phyloP scores from a whole-genome alignment of 2,888 invertebrate genomes.

The Chromoteleia sp. region DNA sequence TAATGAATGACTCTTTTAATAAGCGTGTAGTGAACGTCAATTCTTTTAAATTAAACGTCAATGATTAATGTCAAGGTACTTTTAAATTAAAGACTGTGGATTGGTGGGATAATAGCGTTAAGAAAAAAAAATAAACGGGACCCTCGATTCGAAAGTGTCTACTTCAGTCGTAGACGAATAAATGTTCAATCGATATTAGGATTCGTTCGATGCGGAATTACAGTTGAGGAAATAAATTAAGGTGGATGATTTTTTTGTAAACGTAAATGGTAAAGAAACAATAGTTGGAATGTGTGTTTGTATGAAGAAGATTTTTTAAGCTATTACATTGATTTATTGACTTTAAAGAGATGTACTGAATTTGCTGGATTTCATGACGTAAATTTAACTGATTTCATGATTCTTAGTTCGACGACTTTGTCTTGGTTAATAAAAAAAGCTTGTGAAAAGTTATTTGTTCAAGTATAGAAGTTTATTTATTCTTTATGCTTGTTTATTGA shows the following conservation, averaged over 20 bases:
- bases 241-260: neutral
- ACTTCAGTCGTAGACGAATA: neutral
- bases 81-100: neutral
- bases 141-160: neutral
- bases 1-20: neutral
- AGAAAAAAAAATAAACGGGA: neutral
- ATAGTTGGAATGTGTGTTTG: no score
- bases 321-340: no score
- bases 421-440: no score
- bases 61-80: neutral
- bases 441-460: neutral
- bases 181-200: constrained; percentile 14
- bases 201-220: neutral
- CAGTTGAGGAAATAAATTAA: neutral
- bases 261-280: neutral
- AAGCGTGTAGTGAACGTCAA: neutral
- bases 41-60: no score
- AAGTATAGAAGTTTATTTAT: neutral
- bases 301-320: no score
- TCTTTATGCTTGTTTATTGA: neutral
- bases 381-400: neutral
- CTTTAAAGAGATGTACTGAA: no score
- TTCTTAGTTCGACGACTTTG: neutral
- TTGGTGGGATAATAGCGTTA: no score
- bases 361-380: neutral